A percentile compares a stretch with the other conserved stretches of the same genome.
Conservation (phyloP, 2,113 vertebrate species). For the Parus major region DNA sequence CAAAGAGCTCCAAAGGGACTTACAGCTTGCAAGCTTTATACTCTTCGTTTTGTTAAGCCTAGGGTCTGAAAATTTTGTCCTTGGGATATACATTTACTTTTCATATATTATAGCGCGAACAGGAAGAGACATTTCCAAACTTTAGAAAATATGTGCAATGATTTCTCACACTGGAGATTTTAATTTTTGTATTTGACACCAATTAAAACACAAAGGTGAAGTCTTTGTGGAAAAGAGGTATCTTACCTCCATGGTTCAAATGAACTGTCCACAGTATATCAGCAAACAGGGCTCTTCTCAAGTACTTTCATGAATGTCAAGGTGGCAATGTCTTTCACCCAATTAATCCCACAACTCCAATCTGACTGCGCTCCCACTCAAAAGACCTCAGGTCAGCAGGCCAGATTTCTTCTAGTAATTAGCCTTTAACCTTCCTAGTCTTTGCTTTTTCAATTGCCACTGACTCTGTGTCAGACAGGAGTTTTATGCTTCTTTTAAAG, state of each 20-base stretch:
- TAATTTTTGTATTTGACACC: background rate
- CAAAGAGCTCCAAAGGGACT: conserved; percentile 2
- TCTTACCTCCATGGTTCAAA: background rate
- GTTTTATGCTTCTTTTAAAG: conserved; percentile 55
- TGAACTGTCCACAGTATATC: conserved; percentile 11
- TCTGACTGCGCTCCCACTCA: conserved; percentile 15
- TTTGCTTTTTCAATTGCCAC: conserved; percentile 34
- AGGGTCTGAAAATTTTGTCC: conserved; percentile 11
- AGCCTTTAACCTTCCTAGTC: conserved; percentile 45
- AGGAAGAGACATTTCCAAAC: background rate
- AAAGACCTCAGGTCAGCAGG: conserved; percentile 14
- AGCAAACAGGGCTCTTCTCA: conserved; percentile 16
- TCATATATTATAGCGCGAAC: background rate
- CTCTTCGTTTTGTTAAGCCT: background rate
- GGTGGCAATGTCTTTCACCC: conserved; percentile 38
- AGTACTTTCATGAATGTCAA: conserved; percentile 50
- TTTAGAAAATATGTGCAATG: background rate
- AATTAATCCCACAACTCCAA: conserved; percentile 56
- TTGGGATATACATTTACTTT: background rate
- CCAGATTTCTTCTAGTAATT: conserved; percentile 45
- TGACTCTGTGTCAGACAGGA: background rate
- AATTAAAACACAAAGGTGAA: conserved; percentile 18
- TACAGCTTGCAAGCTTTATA: background rate
- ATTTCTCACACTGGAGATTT: background rate
- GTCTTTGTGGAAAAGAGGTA: background rate